A percentile compares a stretch with the other conserved stretches of the same genome.
phyloP scores from a whole-genome alignment of 1,140 invertebrate genomes.

The Argopecten irradians region DNA sequence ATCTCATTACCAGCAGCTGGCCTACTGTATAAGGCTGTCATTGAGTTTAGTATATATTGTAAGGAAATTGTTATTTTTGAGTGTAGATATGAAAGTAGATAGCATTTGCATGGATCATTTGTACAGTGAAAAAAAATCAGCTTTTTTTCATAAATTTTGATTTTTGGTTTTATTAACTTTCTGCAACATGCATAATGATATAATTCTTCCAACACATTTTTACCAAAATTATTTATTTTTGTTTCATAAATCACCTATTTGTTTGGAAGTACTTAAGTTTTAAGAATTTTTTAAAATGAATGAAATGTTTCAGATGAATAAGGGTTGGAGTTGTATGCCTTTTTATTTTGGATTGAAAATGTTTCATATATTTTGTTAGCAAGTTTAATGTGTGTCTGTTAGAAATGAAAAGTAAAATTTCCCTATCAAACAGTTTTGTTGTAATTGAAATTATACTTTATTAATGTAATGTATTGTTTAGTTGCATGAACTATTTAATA shows the following conservation, averaged over 20 bases:
- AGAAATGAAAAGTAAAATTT: background rate
- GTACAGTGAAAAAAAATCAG: background rate
- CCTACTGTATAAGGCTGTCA: background rate
- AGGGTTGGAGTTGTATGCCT: background rate
- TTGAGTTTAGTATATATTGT: background rate
- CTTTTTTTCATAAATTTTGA: background rate
- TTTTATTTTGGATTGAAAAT: background rate
- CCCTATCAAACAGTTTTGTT: background rate
- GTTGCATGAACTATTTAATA: background rate
- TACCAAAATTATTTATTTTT: background rate
- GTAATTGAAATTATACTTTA: background rate
- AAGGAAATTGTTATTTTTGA: background rate
- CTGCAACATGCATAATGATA: background rate
- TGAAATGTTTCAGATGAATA: background rate
- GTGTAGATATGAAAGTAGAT: background rate
- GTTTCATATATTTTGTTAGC: background rate
- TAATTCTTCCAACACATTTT: background rate
- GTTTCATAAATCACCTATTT: background rate
- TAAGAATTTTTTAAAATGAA: background rate
- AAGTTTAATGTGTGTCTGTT: background rate
- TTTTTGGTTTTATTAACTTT: background rate
- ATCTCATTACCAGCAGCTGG: background rate
- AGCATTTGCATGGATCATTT: background rate
- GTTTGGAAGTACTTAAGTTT: background rate
- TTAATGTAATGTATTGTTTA: background rate